Conservation (phyloP, 2,888 invertebrate genomes). For the Zygogramma bicolorata region DNA sequence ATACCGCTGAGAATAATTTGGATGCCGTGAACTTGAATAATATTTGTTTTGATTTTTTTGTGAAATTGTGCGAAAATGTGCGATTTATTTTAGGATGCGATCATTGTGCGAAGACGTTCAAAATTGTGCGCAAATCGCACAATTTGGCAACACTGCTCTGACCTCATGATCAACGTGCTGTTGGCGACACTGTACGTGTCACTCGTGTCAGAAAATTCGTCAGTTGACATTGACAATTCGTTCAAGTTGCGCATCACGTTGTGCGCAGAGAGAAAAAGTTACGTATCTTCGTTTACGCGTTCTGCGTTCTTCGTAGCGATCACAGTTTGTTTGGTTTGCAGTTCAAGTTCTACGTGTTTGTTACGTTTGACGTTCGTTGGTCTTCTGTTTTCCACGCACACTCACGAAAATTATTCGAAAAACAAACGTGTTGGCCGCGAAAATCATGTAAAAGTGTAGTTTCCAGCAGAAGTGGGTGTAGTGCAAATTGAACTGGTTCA, state of each 20-base stretch:
- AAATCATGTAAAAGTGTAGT: conserved; percentile 40
- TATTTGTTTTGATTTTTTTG: too few relatives aligned
- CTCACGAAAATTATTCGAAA: conserved; percentile 42
- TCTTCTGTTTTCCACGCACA: conserved; percentile 41
- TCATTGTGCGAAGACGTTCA: too few relatives aligned
- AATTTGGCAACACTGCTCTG: too few relatives aligned
- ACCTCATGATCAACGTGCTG: background rate
- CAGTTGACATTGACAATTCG: too few relatives aligned
- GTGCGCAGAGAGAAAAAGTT: background rate
- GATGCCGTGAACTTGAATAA: too few relatives aligned
- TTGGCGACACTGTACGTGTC: too few relatives aligned
- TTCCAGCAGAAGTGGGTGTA: conserved; percentile 39
- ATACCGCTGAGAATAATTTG: too few relatives aligned
- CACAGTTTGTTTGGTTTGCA: conserved; percentile 36
- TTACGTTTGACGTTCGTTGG: conserved; percentile 31
- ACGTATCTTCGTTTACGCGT: background rate
- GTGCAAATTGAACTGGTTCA: conserved; percentile 31
- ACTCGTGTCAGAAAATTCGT: background rate
- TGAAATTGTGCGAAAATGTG: too few relatives aligned
- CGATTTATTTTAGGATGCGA: too few relatives aligned
- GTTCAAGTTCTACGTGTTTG: conserved; percentile 25
- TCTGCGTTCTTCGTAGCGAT: background rate
- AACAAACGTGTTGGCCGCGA: conserved; percentile 31
- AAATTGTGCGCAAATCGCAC: too few relatives aligned
- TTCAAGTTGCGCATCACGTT: conserved; percentile 7